A percentile compares a stretch with the other conserved stretches of the same genome.
Evolutionary conservation across 2,888 invertebrate species (phyloP).

Genomic region (Phania funesta): DNA sequence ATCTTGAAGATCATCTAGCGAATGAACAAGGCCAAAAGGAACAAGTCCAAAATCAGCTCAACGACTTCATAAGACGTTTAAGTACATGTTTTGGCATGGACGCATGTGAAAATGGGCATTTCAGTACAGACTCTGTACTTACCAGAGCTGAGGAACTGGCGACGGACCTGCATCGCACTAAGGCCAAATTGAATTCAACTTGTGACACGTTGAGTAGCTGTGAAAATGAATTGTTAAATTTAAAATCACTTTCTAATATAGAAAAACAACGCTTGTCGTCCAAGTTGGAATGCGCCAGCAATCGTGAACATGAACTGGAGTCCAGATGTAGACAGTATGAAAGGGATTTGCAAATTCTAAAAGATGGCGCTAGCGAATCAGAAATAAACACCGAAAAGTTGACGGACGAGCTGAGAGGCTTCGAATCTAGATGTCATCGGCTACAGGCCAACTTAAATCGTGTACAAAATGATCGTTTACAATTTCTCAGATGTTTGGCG

Average conservation of each 20-base stretch:
- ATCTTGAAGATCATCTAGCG: slow-evolving; percentile 86
- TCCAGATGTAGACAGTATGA: slow-evolving; percentile 88
- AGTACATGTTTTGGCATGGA: slow-evolving; percentile 87
- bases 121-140: slow-evolving; percentile 86
- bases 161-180: slow-evolving; percentile 85
- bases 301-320: slow-evolving; percentile 86
- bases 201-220: slow-evolving; percentile 80
- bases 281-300: slow-evolving; percentile 81
- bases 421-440: slow-evolving; percentile 80
- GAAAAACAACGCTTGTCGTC: slow-evolving; percentile 89
- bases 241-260: slow-evolving; percentile 77
- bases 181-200: slow-evolving; percentile 81
- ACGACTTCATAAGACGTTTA: slow-evolving; percentile 87
- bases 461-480: slow-evolving; percentile 78
- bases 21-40: slow-evolving; percentile 89
- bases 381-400: slow-evolving; percentile 85
- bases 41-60: slow-evolving; percentile 83
- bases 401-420: slow-evolving; percentile 79
- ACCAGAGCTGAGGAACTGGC: slow-evolving; percentile 89
- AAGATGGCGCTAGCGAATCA: slow-evolving; percentile 87
- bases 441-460: slow-evolving; percentile 79
- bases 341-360: slow-evolving; percentile 87
- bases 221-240: slow-evolving; percentile 78
- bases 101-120: slow-evolving; percentile 84
- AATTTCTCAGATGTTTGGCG: slow-evolving; percentile 77